phyloP scores from a whole-genome alignment of 1,140 invertebrate genomes.

The Drosophila fuyamai region DNA sequence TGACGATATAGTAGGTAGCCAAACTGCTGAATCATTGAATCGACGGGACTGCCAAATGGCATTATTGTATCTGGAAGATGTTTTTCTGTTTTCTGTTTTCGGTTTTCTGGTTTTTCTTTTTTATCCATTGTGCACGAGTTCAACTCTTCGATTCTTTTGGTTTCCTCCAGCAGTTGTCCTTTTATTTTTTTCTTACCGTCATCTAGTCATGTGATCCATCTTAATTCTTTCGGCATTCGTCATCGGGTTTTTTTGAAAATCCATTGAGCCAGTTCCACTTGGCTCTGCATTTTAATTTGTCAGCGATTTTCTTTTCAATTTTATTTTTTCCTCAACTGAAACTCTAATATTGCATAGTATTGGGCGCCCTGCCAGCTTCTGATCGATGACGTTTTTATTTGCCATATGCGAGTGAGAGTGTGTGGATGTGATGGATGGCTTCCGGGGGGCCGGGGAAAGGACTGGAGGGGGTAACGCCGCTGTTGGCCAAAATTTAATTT shows the following conservation, averaged over 20 bases:
- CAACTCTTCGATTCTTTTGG: slow-evolving; percentile 53
- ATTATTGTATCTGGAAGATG: slow-evolving; percentile 58
- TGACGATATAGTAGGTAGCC: slow-evolving; percentile 64
- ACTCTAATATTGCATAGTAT: slow-evolving; percentile 62
- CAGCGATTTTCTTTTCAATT: slow-evolving; percentile 60
- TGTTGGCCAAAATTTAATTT: slow-evolving; percentile 47
- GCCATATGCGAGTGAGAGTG: slow-evolving; percentile 40
- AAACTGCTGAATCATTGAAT: slow-evolving; percentile 67
- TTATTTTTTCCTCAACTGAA: slow-evolving; percentile 29
- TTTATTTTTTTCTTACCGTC: slow-evolving; percentile 58
- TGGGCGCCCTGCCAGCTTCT: slow-evolving; percentile 59
- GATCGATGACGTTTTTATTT: slow-evolving; percentile 84
- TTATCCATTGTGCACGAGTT: slow-evolving; percentile 39
- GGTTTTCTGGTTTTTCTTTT: slow-evolving; percentile 47
- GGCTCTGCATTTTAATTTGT: slow-evolving; percentile 82
- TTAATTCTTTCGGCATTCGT: slow-evolving; percentile 82
- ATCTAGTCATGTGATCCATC: slow-evolving; percentile 79
- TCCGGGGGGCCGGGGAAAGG: slow-evolving; percentile 1
- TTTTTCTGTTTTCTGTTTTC: slow-evolving; percentile 57
- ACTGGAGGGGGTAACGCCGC: slow-evolving; percentile 5
- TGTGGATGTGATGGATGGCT: slow-evolving; percentile 56
- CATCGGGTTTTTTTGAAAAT: slow-evolving; percentile 63
- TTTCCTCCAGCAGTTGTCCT: slow-evolving; percentile 24
- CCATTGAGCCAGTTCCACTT: slow-evolving; percentile 62
- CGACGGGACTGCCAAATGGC: slow-evolving; percentile 51